Percentiles rank a stretch among this genome's conserved stretches.
Conservation (phyloP, 35 echinoderm and acorn worm genomes). For the Ptychodera flava region DNA sequence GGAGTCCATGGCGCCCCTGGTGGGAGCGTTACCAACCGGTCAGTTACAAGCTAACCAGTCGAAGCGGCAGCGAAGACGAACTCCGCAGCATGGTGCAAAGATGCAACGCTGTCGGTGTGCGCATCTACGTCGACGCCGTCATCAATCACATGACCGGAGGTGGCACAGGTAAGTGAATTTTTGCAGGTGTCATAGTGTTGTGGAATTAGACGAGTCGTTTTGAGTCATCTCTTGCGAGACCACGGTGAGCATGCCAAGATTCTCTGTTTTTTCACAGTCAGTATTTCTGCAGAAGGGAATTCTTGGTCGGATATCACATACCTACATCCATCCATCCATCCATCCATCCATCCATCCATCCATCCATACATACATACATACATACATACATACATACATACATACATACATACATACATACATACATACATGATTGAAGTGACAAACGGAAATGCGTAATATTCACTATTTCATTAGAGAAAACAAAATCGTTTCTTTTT, state of each 20-base stretch:
- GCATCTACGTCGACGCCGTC: conserved; percentile 70
- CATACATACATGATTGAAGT: not conserved
- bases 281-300: too few relatives aligned
- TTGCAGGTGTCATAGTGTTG: too few relatives aligned
- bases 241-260: too few relatives aligned
- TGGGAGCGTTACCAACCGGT: conserved; percentile 69
- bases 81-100: conserved; percentile 52
- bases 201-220: too few relatives aligned
- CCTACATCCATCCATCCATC: too few relatives aligned
- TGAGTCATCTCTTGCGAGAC: too few relatives aligned
- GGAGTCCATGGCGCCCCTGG: conserved; percentile 34
- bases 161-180: not conserved
- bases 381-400: conserved; percentile 2
- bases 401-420: not conserved
- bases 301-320: too few relatives aligned
- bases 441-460: not conserved
- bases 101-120: conserved; percentile 64
- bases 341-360: not conserved
- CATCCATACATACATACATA: not conserved
- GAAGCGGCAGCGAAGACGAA: conserved; percentile 37
- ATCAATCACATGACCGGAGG: conserved; percentile 51
- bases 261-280: too few relatives aligned
- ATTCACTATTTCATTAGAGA: too few relatives aligned
- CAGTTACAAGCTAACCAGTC: conserved; percentile 53
- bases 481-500: too few relatives aligned